Evolutionary conservation across 2,113 vertebrate genomes (phyloP).

Genomic region (Sakesphorus luctuosus): DNA sequence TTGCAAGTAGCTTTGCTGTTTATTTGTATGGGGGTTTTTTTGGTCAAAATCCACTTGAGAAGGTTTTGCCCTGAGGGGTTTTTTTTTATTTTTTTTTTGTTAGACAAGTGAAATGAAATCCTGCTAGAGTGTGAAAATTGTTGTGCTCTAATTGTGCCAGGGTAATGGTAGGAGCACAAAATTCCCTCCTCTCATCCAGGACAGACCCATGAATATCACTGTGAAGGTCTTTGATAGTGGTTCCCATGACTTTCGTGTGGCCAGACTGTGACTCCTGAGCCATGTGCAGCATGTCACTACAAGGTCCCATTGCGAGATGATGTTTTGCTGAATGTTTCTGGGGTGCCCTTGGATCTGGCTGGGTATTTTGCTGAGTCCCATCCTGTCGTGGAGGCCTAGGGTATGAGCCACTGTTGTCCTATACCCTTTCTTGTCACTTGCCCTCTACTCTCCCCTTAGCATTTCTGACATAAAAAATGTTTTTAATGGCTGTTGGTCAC

Average conservation of each 20-base stretch:
- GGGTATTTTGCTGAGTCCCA: neutral
- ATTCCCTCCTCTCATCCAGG: neutral
- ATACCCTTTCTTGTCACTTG: neutral
- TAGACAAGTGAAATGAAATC: neutral
- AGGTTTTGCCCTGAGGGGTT: neutral
- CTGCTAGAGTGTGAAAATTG: neutral
- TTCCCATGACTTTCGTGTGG: fast-evolving
- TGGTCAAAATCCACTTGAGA: neutral
- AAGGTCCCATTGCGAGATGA: neutral
- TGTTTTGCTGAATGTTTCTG: neutral
- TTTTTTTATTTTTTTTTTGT: neutral
- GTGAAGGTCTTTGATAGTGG: fast-evolving
- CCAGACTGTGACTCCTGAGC: neutral
- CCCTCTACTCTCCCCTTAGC: neutral
- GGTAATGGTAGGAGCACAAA: neutral
- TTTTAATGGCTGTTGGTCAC: neutral
- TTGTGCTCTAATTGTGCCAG: neutral
- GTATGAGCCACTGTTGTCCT: neutral
- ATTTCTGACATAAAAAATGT: neutral
- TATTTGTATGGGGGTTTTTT: neutral
- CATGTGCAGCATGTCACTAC: neutral
- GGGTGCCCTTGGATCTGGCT: neutral
- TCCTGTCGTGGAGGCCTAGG: neutral
- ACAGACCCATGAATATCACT: neutral
- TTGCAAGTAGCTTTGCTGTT: neutral